Base-by-base conservation (phyloP, 2,113 vertebrate species). In the Tinamus guttatus region DNA sequence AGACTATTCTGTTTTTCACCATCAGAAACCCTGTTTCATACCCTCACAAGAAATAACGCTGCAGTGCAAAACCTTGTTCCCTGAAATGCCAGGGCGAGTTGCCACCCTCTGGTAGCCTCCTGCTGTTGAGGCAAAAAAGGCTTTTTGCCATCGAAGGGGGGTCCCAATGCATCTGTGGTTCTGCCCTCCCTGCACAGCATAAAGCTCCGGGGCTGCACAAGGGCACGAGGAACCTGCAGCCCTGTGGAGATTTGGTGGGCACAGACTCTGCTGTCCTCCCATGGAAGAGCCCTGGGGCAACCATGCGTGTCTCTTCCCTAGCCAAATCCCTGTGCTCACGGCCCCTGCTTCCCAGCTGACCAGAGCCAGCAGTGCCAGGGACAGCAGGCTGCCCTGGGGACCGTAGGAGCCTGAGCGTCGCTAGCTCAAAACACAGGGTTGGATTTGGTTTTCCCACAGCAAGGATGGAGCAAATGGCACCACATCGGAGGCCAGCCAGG, bases 371-470 rank as follows among this genome's bases (percentile, higher is more conserved):
- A 6, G 3, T 40, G 40, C 40, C 62, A 58, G 62, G 25, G 81
- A 21, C 28, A 0, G 1, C 8, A 13, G 49, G 5, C n/a, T 77
- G 62, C 24, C 12, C 73, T 24, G 24, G 28, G 12, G 9, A 5
- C 59, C 38, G 4, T 6, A 64, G 8, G 6, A 89, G 20, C 9
- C 8, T 1, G 6, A 10, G 11, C 0, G 0, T 5, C 64, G 24
- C 7, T 47, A 63, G n/a, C 17, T 49, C 45, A n/a, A 30, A 87
- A 40, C 9, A 75, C 45, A 70, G 24, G 15, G 4, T 5, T 40
- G 52, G 4, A 7, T 69, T 67, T 86, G 4, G 5, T 69, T 63
- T 86, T 43, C 28, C 38, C 19, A 15, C 19, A 60, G 64, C 51
- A 73, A 76, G 15, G 15, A 7, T 68, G 28, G 24, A 52, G 28